These are phyloP conservation scores for Callipepla californica DNA, from an alignment of 2,113 vertebrate species.

Conservation along the genomic window DNA sequence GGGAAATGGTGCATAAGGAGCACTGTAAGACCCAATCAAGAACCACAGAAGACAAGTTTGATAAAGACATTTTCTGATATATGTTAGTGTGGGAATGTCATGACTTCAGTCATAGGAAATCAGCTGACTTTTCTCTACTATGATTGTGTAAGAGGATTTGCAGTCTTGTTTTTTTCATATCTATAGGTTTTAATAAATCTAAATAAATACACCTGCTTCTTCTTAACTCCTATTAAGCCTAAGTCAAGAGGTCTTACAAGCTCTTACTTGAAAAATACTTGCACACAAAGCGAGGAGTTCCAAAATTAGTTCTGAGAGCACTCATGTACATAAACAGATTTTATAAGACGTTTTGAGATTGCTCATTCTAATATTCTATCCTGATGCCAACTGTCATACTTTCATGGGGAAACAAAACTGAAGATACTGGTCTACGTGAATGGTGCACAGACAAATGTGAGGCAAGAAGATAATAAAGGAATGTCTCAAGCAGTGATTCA, in stretches of 20 bases:
- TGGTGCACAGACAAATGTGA: background rate
- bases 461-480: background rate
- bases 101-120: background rate
- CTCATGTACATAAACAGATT: background rate
- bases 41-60: background rate
- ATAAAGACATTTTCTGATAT: background rate
- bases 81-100: background rate
- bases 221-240: background rate
- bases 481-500: background rate
- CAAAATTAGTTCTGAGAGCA: background rate
- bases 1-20: background rate
- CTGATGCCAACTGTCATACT: background rate
- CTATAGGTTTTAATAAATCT: background rate
- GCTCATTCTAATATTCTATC: background rate
- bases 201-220: background rate
- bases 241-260: background rate
- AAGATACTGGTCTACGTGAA: background rate
- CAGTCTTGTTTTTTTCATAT: background rate
- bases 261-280: background rate
- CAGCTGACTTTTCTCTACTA: background rate
- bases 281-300: background rate
- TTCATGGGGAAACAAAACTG: background rate
- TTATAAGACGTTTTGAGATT: background rate
- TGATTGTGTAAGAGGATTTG: background rate
- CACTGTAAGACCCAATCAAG: background rate